Evolutionary conservation across 1,140 invertebrate species (phyloP).

Genomic region (Dendrolimus kikuchii): DNA sequence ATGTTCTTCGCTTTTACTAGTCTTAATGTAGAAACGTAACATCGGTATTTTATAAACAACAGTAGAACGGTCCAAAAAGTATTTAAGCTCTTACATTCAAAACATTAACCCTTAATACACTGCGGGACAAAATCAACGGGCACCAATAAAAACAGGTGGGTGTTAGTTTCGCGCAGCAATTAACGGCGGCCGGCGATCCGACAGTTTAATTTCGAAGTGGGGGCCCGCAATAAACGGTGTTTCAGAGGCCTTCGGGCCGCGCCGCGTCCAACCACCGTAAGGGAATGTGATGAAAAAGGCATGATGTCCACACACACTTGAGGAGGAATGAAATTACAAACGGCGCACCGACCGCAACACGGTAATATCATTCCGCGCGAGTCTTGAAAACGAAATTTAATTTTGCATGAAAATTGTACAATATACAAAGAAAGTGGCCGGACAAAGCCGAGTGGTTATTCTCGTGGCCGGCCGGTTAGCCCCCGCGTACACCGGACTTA

Average conservation of each 20-base stretch:
- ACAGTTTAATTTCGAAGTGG: slow-evolving; percentile 60
- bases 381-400: slow-evolving; percentile 71
- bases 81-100: too few species aligned
- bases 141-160: slow-evolving; percentile 46
- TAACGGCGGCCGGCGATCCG: slow-evolving; percentile 58
- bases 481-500: slow-evolving; percentile 28
- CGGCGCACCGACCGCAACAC: slow-evolving; percentile 42
- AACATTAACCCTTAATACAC: background rate
- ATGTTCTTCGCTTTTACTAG: too few species aligned
- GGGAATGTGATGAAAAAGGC: slow-evolving; percentile 68
- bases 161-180: slow-evolving; percentile 53
- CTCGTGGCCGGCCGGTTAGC: slow-evolving; percentile 49
- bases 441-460: slow-evolving; percentile 42
- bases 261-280: slow-evolving; percentile 48
- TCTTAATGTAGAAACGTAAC: too few species aligned
- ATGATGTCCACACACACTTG: slow-evolving; percentile 66
- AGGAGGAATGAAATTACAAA: slow-evolving; percentile 64
- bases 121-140: background rate
- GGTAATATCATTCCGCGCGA: slow-evolving; percentile 69
- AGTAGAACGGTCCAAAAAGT: too few species aligned
- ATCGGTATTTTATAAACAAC: too few species aligned
- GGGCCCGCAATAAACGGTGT: slow-evolving; percentile 43
- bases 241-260: background rate
- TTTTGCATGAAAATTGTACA: slow-evolving; percentile 70
- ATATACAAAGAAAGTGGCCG: slow-evolving; percentile 68